These are phyloP conservation scores for Marisa cornuarietis DNA, from an alignment of 1,140 invertebrate genomes.

Conservation along the genomic window DNA sequence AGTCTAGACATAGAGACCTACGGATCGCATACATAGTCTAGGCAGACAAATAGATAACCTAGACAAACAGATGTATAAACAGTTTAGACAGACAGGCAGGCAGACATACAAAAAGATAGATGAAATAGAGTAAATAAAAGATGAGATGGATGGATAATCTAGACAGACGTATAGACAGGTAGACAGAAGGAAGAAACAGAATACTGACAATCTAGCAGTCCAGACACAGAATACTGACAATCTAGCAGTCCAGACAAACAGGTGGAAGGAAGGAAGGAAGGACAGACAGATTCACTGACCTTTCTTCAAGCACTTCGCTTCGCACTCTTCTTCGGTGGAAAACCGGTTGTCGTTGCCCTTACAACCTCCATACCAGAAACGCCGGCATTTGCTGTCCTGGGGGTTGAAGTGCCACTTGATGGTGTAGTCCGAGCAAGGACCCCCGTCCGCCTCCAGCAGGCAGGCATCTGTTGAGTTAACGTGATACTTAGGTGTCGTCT, in stretches of 20 bases:
- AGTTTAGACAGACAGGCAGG: not conserved
- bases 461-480: constrained; percentile 67
- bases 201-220: no score
- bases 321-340: constrained; percentile 83
- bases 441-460: constrained; percentile 80
- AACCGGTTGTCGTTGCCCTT: constrained; percentile 81
- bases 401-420: constrained; percentile 84
- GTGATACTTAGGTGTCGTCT: not conserved
- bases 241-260: no score
- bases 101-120: not conserved
- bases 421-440: constrained; percentile 81
- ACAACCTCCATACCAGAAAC: constrained; percentile 96
- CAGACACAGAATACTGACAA: no score
- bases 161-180: not conserved
- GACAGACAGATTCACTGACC: constrained; percentile 21
- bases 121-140: not conserved
- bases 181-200: not conserved
- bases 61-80: not conserved
- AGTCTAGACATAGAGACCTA: not conserved
- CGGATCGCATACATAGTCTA: no score
- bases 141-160: not conserved
- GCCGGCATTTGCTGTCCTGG: constrained; percentile 78
- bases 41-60: not conserved
- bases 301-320: constrained; percentile 21
- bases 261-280: no score